Evolutionary conservation across 2,113 vertebrate species (phyloP).

Genomic region (Lepus americanus): DNA sequence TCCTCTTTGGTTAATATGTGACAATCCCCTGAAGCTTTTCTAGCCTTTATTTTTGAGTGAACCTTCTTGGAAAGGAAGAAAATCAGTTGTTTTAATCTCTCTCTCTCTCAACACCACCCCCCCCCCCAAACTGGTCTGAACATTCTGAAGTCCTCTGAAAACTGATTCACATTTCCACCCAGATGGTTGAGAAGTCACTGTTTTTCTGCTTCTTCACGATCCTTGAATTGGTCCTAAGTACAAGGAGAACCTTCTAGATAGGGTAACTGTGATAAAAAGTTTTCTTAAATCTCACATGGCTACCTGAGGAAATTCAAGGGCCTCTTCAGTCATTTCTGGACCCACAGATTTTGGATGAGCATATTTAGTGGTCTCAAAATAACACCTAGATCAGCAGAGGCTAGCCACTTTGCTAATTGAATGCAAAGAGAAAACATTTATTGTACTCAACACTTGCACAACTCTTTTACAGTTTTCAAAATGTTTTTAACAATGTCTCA

Average conservation of each 20-base stretch:
- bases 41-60: slow-evolving; percentile 52
- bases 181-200: slow-evolving; percentile 37
- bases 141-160: slow-evolving; percentile 27
- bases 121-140: neutral
- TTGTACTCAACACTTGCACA: slow-evolving; percentile 14
- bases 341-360: slow-evolving; percentile 4
- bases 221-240: slow-evolving; percentile 2
- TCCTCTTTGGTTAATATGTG: slow-evolving; percentile 31
- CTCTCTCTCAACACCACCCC: neutral
- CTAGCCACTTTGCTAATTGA: neutral
- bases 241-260: neutral
- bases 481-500: slow-evolving; percentile 31
- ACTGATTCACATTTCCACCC: slow-evolving; percentile 8
- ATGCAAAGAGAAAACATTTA: slow-evolving; percentile 21
- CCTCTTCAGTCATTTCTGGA: slow-evolving; percentile 27
- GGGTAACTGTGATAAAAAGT: neutral
- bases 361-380: slow-evolving; percentile 22
- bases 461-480: slow-evolving; percentile 36
- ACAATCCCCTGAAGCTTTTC: slow-evolving; percentile 29
- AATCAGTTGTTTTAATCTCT: neutral
- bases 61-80: slow-evolving; percentile 12
- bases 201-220: slow-evolving; percentile 22
- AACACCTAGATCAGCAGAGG: neutral
- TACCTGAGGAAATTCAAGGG: slow-evolving; percentile 60
- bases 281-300: neutral